Evolutionary conservation across 2,113 vertebrate genomes (phyloP), one percentile per base, ranked within the genome.

Genomic region (Anguilla japonica): DNA sequence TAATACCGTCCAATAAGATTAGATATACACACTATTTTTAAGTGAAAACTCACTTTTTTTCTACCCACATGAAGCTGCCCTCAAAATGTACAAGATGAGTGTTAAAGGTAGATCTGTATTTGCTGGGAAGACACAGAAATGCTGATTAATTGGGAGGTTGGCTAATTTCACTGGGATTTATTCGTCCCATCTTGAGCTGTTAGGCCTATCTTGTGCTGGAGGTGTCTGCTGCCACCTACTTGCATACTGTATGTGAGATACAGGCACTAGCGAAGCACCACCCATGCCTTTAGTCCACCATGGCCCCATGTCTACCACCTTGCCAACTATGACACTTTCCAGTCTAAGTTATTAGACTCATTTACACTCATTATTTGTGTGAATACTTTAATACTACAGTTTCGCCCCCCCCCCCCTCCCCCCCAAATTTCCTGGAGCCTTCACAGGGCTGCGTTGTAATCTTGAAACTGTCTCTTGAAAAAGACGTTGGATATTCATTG

Each of bases 41-140:
- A 81, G 15, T 43, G 79, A 81, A 43, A 22, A 29, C 40, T 5
- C 41, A 41, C 40, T 41, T 81, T 81, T 40, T 81, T 34, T 16
- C 79, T 20, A 5, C 29, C 29, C 34, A 20, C 40, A n/a, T 40
- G 40, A 80, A 5, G 29, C 79, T 16, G 40, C 14, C 9, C 79
- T 80, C 79, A 80, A n/a, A 80, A 80, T 40, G 71, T n/a, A 29
- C 9, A 34, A 34, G 8, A 34, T 75, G 5, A n/a, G 29, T 75
- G 34, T 75, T 20, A 41, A 80, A 20, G 79, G 84, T 50, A 85
- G 57, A 85, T 79, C 29, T 29, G 75, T 40, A 75, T 46, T 34
- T 79, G 46, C 16, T 39, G n/a, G 75, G 75, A 79, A 26, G 43
- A 79, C 75, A 46, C 43, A 85, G 56, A 56, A 81, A n/a, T 60